Base-by-base conservation (phyloP, 2,888 invertebrate species). In the Teleogryllus oceanicus region DNA sequence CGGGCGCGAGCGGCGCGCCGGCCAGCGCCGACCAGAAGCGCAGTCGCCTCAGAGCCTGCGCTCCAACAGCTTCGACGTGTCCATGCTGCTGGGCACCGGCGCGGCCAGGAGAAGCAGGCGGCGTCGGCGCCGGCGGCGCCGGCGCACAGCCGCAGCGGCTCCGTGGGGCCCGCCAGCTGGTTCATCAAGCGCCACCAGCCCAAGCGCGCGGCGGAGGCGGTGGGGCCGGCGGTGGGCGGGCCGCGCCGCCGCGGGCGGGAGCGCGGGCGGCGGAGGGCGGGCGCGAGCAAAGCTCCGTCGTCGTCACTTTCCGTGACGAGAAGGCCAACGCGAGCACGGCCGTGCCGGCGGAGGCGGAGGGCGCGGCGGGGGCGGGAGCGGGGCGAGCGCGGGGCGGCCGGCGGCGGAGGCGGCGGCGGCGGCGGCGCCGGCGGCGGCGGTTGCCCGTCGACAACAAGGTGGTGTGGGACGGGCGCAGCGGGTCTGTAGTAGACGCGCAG, bases 31-130 rank as follows among this genome's bases (percentile, higher is more conserved):
- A 89, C 81, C 91, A 91, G 80, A 90, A 90, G 83, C 87, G 90
- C 49, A 89, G 88, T 82, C 89, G 90, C 79, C 87, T 93, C 80
- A 92, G 82, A 93, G 92, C 83, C 93, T 91, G 86, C 92, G 95
- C 79, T 95, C 95, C 20, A 95, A 94, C 87, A 95, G 95, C 86
- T 95, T 95, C 84, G 95, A 95, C 86, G 92, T 94, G 0, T 94
- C 94, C 24, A 90, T 94, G 37, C 89, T 95, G 75, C 89, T 91
- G 82, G 90, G 85, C 3, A 85, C 86, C n/a, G 85, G 87, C 83
- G 87, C 87, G 81, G 87, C 86, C 78, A 89, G 77, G 82, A 82
- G 78, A 83, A 83, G 81, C 78, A 82, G 51, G 78, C 82, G 77
- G 82, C 84, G 21, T 1, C 21, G 21, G 21, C 21, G n/a, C n/a